Evolutionary conservation across 2,113 vertebrate species (phyloP), one percentile per base, ranked within the genome.

Genomic region (Terrapene triunguis): DNA sequence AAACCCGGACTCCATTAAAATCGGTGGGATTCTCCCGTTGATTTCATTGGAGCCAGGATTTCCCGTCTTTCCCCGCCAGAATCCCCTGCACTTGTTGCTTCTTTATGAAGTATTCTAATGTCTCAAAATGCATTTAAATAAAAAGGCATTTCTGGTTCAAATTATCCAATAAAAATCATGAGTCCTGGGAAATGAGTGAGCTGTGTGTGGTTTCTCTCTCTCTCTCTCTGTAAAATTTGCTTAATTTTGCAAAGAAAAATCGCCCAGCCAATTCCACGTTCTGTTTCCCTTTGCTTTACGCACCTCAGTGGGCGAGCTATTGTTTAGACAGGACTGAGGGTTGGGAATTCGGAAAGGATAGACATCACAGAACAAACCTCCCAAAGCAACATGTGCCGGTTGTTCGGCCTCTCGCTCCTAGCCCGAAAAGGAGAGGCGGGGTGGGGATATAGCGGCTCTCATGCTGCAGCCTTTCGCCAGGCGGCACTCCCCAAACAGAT

Each of bases 121-220:
- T 47, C 44, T 78, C 38, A 5, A 47, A 13, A 13, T 4, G 42
- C 74, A 27, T 5, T 0, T 25, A 89, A 86, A 21, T 35, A 69
- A 88, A 90, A n/a, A 57, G 29, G 69, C 38, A 91, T 35, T 38
- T 10, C 0, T 0, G 2, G n/a, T 14, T 8, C 0, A 42, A 86
- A 59, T 21, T 78, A 50, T 1, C 59, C n/a, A 0, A 35, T 24
- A 4, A 48, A 82, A 93, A 44, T 27, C 44, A 57, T 11, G 55
- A 57, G 35, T 27, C 50, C 14, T 0, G 3, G 38, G 55, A 32
- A 50, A 38, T 1, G 81, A 38, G 24, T 24, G 78, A 17, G 13
- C 0, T 1, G 74, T 2, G 7, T 38, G 22, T 17, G 38, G 1
- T 3, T 25, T 62, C 16, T 27, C 1, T 44, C 74, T 82, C 87